These are phyloP conservation scores for Physocephala rufipes DNA, from an alignment of 2,888 invertebrate genomes.

Conservation along the genomic window DNA sequence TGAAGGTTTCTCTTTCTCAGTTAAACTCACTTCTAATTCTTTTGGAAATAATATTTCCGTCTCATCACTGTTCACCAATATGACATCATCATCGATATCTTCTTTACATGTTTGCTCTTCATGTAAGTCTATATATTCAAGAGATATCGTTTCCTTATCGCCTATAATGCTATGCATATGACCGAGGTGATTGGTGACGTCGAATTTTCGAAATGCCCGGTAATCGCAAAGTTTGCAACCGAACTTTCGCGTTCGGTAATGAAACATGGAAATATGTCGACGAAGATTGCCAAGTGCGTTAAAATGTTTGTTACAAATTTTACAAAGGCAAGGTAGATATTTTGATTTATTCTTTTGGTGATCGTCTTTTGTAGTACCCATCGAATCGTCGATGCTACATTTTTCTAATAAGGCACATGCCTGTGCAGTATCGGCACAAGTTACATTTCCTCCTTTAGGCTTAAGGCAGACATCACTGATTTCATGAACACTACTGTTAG, in stretches of 20 bases:
- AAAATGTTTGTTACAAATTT: slow-evolving; percentile 63
- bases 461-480: not conserved
- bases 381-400: not conserved
- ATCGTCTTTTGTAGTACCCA: slow-evolving; percentile 19
- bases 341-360: slow-evolving; percentile 43
- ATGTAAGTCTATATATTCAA: slow-evolving; percentile 60
- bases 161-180: slow-evolving; percentile 71
- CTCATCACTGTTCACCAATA: slow-evolving; percentile 54
- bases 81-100: slow-evolving; percentile 62
- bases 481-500: too few relatives aligned
- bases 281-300: slow-evolving; percentile 63
- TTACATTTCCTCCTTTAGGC: not conserved
- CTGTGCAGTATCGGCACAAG: not conserved
- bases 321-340: slow-evolving; percentile 60
- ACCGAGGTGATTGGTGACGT: slow-evolving; percentile 74
- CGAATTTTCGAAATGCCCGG: slow-evolving; percentile 73
- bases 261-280: slow-evolving; percentile 66
- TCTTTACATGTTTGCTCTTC: slow-evolving; percentile 60
- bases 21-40: not conserved
- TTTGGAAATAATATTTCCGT: slow-evolving; percentile 11
- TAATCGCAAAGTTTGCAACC: slow-evolving; percentile 80
- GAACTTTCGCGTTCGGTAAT: slow-evolving; percentile 70
- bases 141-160: slow-evolving; percentile 66
- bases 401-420: not conserved
- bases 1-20: not conserved